phyloP scores from a whole-genome alignment of 92 coral and sea anemone genomes.

The Epizoanthus rinbou region DNA sequence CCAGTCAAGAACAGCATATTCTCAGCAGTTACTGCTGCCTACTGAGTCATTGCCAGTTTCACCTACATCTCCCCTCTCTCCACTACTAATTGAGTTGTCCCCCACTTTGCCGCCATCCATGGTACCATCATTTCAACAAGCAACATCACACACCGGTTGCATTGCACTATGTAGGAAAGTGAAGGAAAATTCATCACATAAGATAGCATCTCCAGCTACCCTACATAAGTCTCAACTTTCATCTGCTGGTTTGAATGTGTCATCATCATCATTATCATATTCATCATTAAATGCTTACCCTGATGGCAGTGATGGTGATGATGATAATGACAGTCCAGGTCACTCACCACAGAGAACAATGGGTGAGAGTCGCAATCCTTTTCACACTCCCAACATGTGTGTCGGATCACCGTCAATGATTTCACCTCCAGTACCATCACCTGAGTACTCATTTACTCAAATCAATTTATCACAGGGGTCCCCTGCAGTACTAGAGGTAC shows the following conservation, averaged over 20 bases:
- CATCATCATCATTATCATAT: too few species aligned
- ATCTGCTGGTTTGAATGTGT: background rate
- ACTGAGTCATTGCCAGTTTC: background rate
- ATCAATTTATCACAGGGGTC: constrained; percentile 39
- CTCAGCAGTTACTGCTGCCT: background rate
- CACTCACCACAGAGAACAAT: background rate
- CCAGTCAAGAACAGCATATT: background rate
- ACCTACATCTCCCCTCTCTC: background rate
- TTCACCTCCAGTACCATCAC: constrained; percentile 81
- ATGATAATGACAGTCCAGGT: background rate
- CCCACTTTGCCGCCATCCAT: background rate
- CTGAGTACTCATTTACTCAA: constrained; percentile 58
- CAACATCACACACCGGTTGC: background rate
- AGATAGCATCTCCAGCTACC: background rate
- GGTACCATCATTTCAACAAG: background rate
- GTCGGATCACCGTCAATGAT: constrained; percentile 34
- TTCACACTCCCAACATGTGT: background rate
- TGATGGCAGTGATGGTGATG: background rate
- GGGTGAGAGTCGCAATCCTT: background rate
- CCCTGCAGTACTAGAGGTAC: background rate
- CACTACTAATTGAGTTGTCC: background rate
- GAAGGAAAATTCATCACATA: background rate
- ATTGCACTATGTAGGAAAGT: background rate
- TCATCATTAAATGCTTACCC: background rate
- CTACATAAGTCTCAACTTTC: background rate